These are phyloP conservation scores for Schizaphis graminum DNA, from an alignment of 2,888 invertebrate genomes.

Conservation along the genomic window DNA sequence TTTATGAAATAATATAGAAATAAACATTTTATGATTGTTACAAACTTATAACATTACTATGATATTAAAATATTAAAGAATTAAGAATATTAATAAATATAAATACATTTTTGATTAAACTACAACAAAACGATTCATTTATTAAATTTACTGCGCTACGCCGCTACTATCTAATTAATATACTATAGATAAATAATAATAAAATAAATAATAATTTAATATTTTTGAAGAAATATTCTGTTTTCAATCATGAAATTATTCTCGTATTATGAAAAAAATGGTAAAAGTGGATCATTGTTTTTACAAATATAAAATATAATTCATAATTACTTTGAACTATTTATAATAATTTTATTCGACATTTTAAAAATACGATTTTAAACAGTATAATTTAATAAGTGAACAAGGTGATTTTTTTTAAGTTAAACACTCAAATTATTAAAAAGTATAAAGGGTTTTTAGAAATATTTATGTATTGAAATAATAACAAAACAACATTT, in stretches of 20 bases:
- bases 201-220: neutral
- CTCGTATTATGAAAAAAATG: neutral
- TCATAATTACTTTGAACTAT: neutral
- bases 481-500: neutral
- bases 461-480: neutral
- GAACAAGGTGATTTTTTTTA: neutral
- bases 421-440: neutral
- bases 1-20: neutral
- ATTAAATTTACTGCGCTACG: neutral
- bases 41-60: neutral
- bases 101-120: neutral
- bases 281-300: neutral
- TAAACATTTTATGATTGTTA: neutral
- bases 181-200: neutral
- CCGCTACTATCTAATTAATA: neutral
- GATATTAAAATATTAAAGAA: neutral
- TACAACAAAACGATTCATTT: neutral
- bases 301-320: neutral
- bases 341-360: neutral
- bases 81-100: neutral
- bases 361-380: neutral
- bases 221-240: neutral
- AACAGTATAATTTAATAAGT: neutral
- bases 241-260: neutral
- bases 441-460: neutral